These are phyloP conservation scores for Squalus acanthias DNA, from an alignment of 2,797 vertebrate genomes.

Conservation along the genomic window DNA sequence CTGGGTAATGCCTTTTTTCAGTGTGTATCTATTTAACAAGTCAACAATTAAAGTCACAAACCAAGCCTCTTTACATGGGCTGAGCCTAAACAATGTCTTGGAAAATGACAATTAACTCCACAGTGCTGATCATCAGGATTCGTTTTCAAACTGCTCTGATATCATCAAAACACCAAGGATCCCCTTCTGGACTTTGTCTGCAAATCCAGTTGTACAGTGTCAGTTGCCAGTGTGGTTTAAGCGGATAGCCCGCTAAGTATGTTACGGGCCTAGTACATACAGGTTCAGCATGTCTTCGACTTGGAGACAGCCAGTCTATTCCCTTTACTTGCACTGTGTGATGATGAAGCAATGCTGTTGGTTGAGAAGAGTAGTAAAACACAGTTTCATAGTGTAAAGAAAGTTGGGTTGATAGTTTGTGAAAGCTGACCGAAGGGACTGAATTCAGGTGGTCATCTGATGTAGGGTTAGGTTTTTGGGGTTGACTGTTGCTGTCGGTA, in stretches of 20 bases:
- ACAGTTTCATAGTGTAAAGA: not conserved
- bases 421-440: not conserved
- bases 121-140: not conserved
- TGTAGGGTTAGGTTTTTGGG: not conserved
- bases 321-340: not conserved
- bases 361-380: not conserved
- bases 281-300: not conserved
- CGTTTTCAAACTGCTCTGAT: not conserved
- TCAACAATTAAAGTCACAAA: not conserved
- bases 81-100: not conserved
- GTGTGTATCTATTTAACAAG: not conserved
- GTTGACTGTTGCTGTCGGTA: not conserved
- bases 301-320: not conserved
- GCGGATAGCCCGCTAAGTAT: not conserved
- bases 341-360: not conserved
- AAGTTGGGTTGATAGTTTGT: not conserved
- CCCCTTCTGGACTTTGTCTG: not conserved
- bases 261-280: not conserved
- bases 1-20: not conserved
- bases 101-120: not conserved
- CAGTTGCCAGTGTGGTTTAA: not conserved
- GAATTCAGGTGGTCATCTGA: not conserved
- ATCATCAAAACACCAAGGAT: not conserved
- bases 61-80: not conserved
- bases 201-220: not conserved